Base-by-base conservation (phyloP, 2,797 vertebrate species). In the Gobio occitaniae region DNA sequence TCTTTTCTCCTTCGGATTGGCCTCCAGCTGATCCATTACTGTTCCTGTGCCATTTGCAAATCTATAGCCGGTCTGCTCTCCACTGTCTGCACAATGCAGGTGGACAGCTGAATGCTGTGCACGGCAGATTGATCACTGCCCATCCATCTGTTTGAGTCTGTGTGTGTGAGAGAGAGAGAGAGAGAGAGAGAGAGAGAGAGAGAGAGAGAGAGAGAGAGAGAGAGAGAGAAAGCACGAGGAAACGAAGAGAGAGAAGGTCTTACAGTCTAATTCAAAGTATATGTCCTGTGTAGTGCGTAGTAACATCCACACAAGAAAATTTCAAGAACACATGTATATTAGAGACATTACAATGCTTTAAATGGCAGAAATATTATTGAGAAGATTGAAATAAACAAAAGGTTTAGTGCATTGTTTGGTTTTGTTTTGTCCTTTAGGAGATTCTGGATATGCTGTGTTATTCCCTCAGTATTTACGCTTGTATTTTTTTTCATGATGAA, bases 91-190 rank as follows among this genome's bases (percentile, higher is more conserved):
- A 84, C 82, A 84, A 87, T 61, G 66, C 72, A 78, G 80, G 36
- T 85, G 79, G 72, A 85, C 80, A 87, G 86, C 66, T 79, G 75
- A 82, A 74, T 78, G 78, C 86, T 85, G 59, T 38, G 61, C 44
- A 65, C 65, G 56, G 66, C 80, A 85, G 79, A 84, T 80, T 84
- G 77, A 84, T 84, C 70, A 79, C 85, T 80, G 82, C 68, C 72
- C 16, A 29, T 87, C 78, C 78, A 84, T 84, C 78, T 87, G 82
- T 52, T 78, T 75, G 13, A 71, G 25, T 52, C 16, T 61, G 29
- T 25, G 16, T 48, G 59, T 83, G 47, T 69, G 72, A 32, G 32
- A 32, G 32, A 32, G 32, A 32, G 32, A 32, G 32, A 32, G 32
- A 32, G 32, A 32, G 32, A 32, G 32, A 32, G 32, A 32, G 32